Evolutionary conservation across 1,140 invertebrate species (phyloP).

Genomic region (Coelopa frigida): DNA sequence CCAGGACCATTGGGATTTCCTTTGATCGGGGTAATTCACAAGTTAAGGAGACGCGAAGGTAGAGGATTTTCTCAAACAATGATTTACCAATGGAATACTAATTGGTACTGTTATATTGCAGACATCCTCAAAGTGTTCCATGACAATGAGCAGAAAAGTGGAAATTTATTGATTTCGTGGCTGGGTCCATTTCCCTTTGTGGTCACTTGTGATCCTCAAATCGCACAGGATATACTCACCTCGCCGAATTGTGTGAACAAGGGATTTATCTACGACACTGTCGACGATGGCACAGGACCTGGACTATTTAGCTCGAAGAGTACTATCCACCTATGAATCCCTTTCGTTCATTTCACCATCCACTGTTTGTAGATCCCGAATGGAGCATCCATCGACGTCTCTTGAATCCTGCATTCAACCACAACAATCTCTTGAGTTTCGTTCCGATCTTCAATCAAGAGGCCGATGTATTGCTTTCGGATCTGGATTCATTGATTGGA

Average conservation of each 20-base stretch:
- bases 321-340: too few relatives aligned
- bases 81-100: neutral
- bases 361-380: constrained; percentile 12
- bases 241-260: constrained; percentile 37
- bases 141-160: constrained; percentile 22
- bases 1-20: constrained; percentile 36
- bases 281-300: constrained; percentile 31
- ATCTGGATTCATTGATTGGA: constrained; percentile 13
- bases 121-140: constrained; percentile 29
- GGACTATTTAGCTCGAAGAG: constrained; percentile 33
- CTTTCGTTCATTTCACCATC: neutral
- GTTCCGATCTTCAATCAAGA: constrained; percentile 26
- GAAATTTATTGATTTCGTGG: constrained; percentile 28
- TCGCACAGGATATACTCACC: constrained; percentile 33
- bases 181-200: constrained; percentile 34
- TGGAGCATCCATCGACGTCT: constrained; percentile 24
- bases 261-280: constrained; percentile 30
- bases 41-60: constrained; percentile 31
- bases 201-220: constrained; percentile 29
- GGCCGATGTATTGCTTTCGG: constrained; percentile 10
- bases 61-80: constrained; percentile 1
- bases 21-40: constrained; percentile 32
- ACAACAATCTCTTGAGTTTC: constrained; percentile 26
- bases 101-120: constrained; percentile 10
- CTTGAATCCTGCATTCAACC: constrained; percentile 24